A percentile compares a stretch with the other conserved stretches of the same genome.
Evolutionary conservation across 2,888 invertebrate genomes (phyloP).

Genomic region (Papilio demoleus): DNA sequence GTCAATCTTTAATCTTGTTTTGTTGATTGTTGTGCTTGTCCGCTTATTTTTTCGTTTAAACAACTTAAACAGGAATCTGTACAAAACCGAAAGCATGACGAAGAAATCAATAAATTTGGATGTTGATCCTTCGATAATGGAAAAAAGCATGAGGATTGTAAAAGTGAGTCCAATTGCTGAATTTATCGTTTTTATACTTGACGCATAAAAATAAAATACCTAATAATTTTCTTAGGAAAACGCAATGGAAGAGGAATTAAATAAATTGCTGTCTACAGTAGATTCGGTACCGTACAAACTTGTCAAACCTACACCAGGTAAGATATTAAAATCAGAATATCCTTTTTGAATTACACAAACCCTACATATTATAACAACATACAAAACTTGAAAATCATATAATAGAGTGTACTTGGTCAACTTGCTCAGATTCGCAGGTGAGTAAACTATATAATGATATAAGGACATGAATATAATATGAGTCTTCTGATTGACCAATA

Average conservation of each 20-base stretch:
- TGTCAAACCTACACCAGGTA: slow-evolving; percentile 88
- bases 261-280: slow-evolving; percentile 79
- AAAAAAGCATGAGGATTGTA: slow-evolving; percentile 80
- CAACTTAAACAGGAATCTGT: slow-evolving; percentile 13
- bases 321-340: slow-evolving; percentile 42
- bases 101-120: slow-evolving; percentile 83
- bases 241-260: slow-evolving; percentile 84
- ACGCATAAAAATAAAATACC: slow-evolving; percentile 29
- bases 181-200: not conserved
- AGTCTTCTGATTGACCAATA: no score
- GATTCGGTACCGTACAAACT: slow-evolving; percentile 83
- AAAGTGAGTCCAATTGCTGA: slow-evolving; percentile 56
- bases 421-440: not conserved
- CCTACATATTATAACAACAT: not conserved
- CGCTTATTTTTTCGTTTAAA: not conserved
- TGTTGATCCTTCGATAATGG: slow-evolving; percentile 84
- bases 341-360: not conserved
- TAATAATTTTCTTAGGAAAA: slow-evolving; percentile 67
- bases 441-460: not conserved
- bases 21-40: not conserved
- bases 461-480: no score
- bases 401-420: no score
- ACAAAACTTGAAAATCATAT: not conserved
- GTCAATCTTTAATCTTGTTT: not conserved
- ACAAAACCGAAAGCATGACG: slow-evolving; percentile 61